Evolutionary conservation across 2,888 invertebrate species (phyloP), one percentile per base, ranked within the genome.

Genomic region (Listrodromus nycthemerus): DNA sequence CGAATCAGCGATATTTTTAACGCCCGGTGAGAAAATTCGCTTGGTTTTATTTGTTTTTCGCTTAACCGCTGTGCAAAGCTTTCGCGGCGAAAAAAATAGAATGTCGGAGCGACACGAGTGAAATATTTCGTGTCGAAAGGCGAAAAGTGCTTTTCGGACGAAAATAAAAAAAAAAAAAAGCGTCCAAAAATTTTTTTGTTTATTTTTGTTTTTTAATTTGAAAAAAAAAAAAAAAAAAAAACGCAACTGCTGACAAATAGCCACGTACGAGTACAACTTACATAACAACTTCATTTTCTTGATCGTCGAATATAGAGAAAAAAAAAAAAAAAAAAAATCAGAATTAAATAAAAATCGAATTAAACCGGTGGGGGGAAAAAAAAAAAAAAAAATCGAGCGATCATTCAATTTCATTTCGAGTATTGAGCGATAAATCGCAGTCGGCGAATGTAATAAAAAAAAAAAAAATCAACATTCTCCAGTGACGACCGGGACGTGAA

Each of bases 41-140:
- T 70, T 33, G 2, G 4, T 52, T 50, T 30, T 55, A 55, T 27
- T 58, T 73, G 41, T 61, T 73, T 45, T 37, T 67, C 55, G 55
- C 67, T 52, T 37, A 52, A 37, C 76, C 45, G 55, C 50, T 41
- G 13, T 41, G 41, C 41, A 45, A 74, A 61, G 41, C 58, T n/a
- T 19, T 21, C 6, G 73, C 73, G 73, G 61, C 30, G 61, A 45
- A 41, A 73, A 63, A 73, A 73, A 73, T 73, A 48, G 73, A 73
- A 73, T 73, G 73, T 61, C 61, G 50, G 65, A 37, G 65, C 13
- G 55, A 45, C 73, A 45, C 71, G 71, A 58, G 24, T 45, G 45
- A 61, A 21, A 63, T 63, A 73, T 45, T 24, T 73, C 45, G n/a
- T 45, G 19, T 48, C 61, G 61, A 48, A 73, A 61, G 61, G 73